Base-by-base conservation (phyloP, 2,113 vertebrate species). In the Bostrychus sinensis region DNA sequence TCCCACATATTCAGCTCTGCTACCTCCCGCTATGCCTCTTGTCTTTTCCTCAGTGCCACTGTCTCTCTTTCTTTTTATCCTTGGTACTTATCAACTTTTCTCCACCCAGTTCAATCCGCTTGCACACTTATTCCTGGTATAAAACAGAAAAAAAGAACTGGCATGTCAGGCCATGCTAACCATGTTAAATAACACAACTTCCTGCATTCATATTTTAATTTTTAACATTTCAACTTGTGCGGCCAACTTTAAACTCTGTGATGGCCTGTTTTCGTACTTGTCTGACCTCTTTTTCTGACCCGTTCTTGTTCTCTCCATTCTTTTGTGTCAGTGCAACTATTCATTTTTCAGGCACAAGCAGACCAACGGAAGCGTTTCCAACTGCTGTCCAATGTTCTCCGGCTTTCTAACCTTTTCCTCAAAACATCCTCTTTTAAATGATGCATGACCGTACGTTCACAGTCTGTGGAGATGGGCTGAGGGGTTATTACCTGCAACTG, bases 351-450 rank as follows among this genome's bases (percentile, higher is more conserved):
- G 38, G 60, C 14, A 7, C 39, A 66, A 56, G 62, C 38, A 54
- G n/a, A 56, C 59, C 55, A 38, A 72, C 64, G 50, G 57, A 26
- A 55, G 36, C 38, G 30, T 58, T 68, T 34, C 32, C 51, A 56
- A 60, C 30, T 13, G 1, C 43, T 34, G 41, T 19, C 28, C n/a
- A 17, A 7, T 56, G 51, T 41, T 36, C 53, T 34, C 13, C 50
- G 2, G 34, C 37, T 76, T 61, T 80, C 36, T 62, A 74, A 76
- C 63, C 54, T 54, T 73, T 66, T 58, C 64, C 28, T 38, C 65
- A 71, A 86, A 84, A 69, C 25, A 66, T 51, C 57, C 62, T 34
- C 39, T 71, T 48, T 48, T 87, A 81, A 84, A 83, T 84, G 66
- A 85, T 83, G 66, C 72, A 81, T 83, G 80, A 75, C 55, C 72